Percentiles rank a stretch among this genome's conserved stretches.
phyloP scores from a whole-genome alignment of 2,113 vertebrate species.

The Eolophus roseicapilla region DNA sequence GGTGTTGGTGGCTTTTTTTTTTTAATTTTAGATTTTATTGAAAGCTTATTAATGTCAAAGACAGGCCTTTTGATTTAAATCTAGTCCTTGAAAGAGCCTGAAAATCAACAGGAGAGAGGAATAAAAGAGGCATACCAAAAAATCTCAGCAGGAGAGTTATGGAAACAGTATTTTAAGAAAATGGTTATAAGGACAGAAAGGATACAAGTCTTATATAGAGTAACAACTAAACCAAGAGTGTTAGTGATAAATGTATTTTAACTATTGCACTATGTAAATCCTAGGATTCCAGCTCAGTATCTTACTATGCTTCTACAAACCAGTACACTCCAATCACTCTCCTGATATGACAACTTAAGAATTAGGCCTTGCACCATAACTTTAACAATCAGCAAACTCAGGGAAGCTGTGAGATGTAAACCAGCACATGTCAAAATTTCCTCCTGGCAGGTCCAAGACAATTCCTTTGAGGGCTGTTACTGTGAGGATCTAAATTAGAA shows the following conservation, averaged over 20 bases:
- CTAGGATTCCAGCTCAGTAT: neutral
- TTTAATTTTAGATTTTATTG: neutral
- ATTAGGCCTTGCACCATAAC: neutral
- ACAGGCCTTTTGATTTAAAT: slow-evolving; percentile 22
- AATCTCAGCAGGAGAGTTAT: neutral
- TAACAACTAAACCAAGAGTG: neutral
- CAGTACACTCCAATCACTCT: neutral
- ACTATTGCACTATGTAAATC: neutral
- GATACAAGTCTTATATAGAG: neutral
- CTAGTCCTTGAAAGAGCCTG: neutral
- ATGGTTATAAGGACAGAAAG: neutral
- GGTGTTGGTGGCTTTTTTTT: neutral
- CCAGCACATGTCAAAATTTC: neutral
- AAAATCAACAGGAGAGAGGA: neutral
- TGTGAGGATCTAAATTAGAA: neutral
- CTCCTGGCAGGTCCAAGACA: neutral
- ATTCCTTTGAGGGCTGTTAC: neutral
- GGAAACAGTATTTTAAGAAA: neutral
- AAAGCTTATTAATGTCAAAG: slow-evolving; percentile 33
- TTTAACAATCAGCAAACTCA: neutral
- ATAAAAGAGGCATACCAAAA: slow-evolving; percentile 23
- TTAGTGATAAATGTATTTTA: neutral
- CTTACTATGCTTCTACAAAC: neutral
- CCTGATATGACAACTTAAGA: neutral
- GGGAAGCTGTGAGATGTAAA: neutral